Conservation (phyloP, 2,113 vertebrate genomes). For the Urocolius indicus region DNA sequence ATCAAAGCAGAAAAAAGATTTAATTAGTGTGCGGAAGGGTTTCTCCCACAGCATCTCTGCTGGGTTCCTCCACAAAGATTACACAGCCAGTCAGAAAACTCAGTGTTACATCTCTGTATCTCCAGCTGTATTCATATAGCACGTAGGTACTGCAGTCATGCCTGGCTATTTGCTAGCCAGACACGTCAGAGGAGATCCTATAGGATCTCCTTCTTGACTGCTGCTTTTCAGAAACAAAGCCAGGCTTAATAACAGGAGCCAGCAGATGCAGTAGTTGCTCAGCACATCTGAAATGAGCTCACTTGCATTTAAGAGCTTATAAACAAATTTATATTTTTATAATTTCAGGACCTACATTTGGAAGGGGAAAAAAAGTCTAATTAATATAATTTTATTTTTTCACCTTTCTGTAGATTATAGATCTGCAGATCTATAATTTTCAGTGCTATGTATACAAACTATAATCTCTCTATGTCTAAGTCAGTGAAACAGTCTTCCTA, state of each 20-base stretch:
- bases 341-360: background rate
- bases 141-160: background rate
- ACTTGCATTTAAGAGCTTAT: background rate
- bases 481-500: background rate
- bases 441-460: background rate
- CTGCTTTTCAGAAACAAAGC: background rate
- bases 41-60: slow-evolving; percentile 12
- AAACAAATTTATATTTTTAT: background rate
- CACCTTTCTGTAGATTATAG: background rate
- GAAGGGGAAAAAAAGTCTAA: background rate
- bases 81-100: background rate
- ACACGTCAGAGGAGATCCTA: background rate
- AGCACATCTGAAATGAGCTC: background rate
- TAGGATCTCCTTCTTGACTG: slow-evolving; percentile 1
- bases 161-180: slow-evolving; percentile 1
- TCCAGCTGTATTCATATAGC: slow-evolving; percentile 1
- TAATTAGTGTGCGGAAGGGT: background rate
- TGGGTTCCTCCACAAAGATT: background rate
- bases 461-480: background rate
- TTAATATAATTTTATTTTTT: background rate
- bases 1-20: background rate
- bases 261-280: background rate
- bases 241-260: background rate
- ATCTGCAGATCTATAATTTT: background rate
- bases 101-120: background rate